Conservation (phyloP, 2,113 vertebrate species). For the Ophiodon elongatus region DNA sequence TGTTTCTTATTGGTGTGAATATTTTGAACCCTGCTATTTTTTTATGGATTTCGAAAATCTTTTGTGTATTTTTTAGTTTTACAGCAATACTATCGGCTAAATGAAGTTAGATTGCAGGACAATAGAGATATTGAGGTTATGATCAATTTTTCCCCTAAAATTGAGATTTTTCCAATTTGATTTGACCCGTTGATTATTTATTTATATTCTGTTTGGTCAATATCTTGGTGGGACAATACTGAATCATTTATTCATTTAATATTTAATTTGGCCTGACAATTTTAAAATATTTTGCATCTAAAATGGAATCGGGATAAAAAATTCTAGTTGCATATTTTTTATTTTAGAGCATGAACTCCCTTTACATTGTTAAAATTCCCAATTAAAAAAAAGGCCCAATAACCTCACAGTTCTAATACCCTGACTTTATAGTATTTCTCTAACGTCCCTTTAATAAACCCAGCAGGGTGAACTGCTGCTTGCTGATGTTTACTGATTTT, state of each 20-base stretch:
- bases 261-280: not conserved
- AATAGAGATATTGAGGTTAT: not conserved
- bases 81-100: not conserved
- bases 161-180: not conserved
- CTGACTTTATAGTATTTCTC: not conserved
- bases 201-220: not conserved
- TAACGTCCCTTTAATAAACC: constrained; percentile 1
- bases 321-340: not conserved
- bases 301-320: not conserved
- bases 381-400: not conserved
- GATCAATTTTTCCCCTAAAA: not conserved
- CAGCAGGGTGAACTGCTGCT: not conserved
- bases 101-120: not conserved
- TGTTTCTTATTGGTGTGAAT: not conserved
- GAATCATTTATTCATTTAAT: not conserved
- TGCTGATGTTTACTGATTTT: not conserved
- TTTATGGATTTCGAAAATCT: not conserved
- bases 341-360: not conserved
- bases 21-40: not conserved
- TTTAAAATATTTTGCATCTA: not conserved
- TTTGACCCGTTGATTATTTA: not conserved
- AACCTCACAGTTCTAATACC: not conserved
- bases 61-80: not conserved
- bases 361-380: not conserved
- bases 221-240: not conserved